Conservation (phyloP, 2,797 vertebrate genomes). For the Poecilia picta region DNA sequence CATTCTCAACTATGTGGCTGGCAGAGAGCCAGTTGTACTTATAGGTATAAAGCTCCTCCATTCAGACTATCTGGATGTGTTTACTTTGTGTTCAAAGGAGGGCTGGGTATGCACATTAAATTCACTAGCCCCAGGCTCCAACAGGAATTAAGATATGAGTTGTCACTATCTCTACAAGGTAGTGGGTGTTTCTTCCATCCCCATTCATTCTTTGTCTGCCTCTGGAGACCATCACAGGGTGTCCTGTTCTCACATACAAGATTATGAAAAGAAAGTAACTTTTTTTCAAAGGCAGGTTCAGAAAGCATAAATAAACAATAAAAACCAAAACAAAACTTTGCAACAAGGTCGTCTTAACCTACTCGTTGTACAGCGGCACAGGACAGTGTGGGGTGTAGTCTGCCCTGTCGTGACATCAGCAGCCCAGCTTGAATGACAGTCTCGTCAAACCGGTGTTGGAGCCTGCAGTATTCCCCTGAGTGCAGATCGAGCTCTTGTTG, state of each 20-base stretch:
- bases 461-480: slow-evolving; percentile 33
- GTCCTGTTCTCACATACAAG: slow-evolving; percentile 10
- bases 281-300: neutral
- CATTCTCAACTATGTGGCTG: slow-evolving; percentile 28
- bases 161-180: slow-evolving; percentile 7
- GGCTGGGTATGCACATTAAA: slow-evolving; percentile 20
- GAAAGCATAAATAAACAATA: neutral
- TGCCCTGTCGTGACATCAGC: slow-evolving; percentile 67
- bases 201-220: slow-evolving; percentile 24
- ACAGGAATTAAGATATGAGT: slow-evolving; percentile 8
- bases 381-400: slow-evolving; percentile 37
- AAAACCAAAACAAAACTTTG: neutral
- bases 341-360: neutral
- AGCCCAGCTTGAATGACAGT: slow-evolving; percentile 36
- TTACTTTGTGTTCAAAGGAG: slow-evolving; percentile 27
- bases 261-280: neutral
- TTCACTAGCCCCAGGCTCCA: slow-evolving; percentile 2
- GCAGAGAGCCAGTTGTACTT: slow-evolving; percentile 20
- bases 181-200: slow-evolving; percentile 16
- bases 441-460: slow-evolving; percentile 73
- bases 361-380: neutral
- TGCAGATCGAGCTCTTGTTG: slow-evolving; percentile 1
- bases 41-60: neutral
- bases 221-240: slow-evolving; percentile 9
- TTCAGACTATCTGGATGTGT: slow-evolving; percentile 24